These are phyloP conservation scores for Gnatocerus cornutus DNA, from an alignment of 2,888 invertebrate genomes.

Conservation along the genomic window DNA sequence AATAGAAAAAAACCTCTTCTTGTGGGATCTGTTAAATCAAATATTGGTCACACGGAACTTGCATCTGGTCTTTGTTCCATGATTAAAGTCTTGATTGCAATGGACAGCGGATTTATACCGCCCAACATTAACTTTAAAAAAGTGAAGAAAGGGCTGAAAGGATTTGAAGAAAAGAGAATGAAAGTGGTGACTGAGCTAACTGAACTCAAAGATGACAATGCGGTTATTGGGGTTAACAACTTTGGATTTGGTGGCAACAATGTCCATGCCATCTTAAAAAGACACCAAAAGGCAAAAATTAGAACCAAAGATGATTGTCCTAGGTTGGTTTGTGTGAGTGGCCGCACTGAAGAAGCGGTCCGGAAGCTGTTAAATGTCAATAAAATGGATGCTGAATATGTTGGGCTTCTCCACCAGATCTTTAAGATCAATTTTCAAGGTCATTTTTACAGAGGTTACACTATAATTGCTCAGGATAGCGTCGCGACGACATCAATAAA, in stretches of 20 bases:
- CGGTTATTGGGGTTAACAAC: constrained; percentile 77
- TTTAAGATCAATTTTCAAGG: constrained; percentile 30
- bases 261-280: constrained; percentile 79
- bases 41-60: constrained; percentile 93
- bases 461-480: constrained; percentile 16
- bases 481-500: too few relatives aligned
- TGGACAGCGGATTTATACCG: constrained; percentile 79
- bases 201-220: constrained; percentile 68
- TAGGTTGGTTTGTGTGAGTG: constrained; percentile 82
- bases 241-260: constrained; percentile 95
- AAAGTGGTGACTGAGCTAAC: constrained; percentile 72
- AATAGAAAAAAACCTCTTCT: constrained; percentile 81
- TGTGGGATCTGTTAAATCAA: constrained; percentile 94
- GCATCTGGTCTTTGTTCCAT: constrained; percentile 87
- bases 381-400: constrained; percentile 77
- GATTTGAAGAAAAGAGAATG: constrained; percentile 72
- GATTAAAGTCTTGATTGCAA: constrained; percentile 74
- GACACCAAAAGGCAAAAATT: constrained; percentile 75
- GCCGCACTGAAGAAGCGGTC: constrained; percentile 85
- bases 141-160: constrained; percentile 73
- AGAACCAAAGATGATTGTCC: constrained; percentile 79
- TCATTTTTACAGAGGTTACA: constrained; percentile 36
- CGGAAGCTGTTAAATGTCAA: constrained; percentile 77
- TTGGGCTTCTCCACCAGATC: constrained; percentile 69
- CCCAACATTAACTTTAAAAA: constrained; percentile 80